Conservation (phyloP, 1,140 invertebrate species). For the Drosophila fuyamai region DNA sequence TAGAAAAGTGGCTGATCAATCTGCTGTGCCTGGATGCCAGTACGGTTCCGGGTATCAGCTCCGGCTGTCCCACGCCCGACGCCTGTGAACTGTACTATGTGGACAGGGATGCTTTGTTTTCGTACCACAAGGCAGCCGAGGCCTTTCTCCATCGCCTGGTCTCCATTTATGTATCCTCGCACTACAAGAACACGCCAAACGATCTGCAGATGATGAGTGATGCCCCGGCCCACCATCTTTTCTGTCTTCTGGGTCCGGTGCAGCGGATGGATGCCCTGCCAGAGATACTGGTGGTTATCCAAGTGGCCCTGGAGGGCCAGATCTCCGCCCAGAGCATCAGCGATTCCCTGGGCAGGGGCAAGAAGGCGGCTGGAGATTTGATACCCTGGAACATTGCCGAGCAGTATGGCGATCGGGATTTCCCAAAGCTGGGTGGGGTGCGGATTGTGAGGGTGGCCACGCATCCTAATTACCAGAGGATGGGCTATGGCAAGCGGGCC, state of each 20-base stretch:
- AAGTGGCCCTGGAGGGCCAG: constrained; percentile 98
- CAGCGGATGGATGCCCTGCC: constrained; percentile 90
- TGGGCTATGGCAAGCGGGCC: constrained; percentile 97
- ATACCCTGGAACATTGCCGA: constrained; percentile 99
- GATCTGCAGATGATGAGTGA: constrained; percentile 99
- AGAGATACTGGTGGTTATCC: constrained; percentile 96
- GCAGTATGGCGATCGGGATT: constrained; percentile 97
- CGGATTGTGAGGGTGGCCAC: constrained; percentile 98
- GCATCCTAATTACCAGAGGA: constrained; percentile 99
- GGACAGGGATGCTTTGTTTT: constrained; percentile 98
- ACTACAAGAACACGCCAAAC: constrained; percentile 99
- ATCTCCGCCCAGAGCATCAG: constrained; percentile 92
- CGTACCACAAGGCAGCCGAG: constrained; percentile 98
- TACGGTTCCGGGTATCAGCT: constrained; percentile 87
- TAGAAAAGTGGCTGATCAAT: constrained; percentile 97
- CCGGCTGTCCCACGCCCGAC: constrained; percentile 94
- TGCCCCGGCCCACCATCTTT: constrained; percentile 98
- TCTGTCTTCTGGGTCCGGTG: constrained; percentile 96
- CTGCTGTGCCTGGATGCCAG: constrained; percentile 96
- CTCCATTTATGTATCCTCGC: constrained; percentile 97
- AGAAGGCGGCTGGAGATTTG: constrained; percentile 96
- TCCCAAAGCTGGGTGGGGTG: constrained; percentile 95
- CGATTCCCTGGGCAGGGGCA: constrained; percentile 92
- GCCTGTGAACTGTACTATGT: constrained; percentile 96
- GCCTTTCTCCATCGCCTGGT: constrained; percentile 96